phyloP scores from a whole-genome alignment of 2,797 vertebrate genomes.

The Myotis findleyi region DNA sequence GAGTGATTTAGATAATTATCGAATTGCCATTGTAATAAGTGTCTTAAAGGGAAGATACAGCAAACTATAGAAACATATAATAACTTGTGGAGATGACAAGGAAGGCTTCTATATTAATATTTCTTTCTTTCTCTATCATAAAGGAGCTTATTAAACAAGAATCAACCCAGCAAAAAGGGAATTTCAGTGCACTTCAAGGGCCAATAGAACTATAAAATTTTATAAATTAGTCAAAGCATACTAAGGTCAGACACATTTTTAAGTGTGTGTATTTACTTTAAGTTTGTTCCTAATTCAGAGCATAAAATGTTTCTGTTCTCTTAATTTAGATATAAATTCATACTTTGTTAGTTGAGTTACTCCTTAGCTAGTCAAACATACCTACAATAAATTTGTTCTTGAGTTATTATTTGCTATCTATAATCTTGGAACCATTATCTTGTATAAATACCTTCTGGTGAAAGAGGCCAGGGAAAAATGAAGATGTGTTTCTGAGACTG shows the following conservation, averaged over 20 bases:
- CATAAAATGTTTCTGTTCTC: not conserved
- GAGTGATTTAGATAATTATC: not conserved
- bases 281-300: not conserved
- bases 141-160: not conserved
- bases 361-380: not conserved
- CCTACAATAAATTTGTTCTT: not conserved
- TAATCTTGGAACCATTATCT: not conserved
- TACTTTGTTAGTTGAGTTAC: not conserved
- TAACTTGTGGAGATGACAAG: not conserved
- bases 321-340: not conserved
- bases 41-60: not conserved
- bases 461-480: slow-evolving; percentile 13
- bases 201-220: not conserved
- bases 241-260: not conserved
- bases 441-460: not conserved
- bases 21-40: not conserved
- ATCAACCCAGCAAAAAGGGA: not conserved
- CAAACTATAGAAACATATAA: not conserved
- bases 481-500: not conserved
- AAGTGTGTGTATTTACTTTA: not conserved
- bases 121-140: not conserved
- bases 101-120: not conserved
- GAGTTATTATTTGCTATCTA: not conserved
- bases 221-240: not conserved
- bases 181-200: not conserved